Evolutionary conservation across 2,113 vertebrate species (phyloP).

Genomic region (Corvus cornix): DNA sequence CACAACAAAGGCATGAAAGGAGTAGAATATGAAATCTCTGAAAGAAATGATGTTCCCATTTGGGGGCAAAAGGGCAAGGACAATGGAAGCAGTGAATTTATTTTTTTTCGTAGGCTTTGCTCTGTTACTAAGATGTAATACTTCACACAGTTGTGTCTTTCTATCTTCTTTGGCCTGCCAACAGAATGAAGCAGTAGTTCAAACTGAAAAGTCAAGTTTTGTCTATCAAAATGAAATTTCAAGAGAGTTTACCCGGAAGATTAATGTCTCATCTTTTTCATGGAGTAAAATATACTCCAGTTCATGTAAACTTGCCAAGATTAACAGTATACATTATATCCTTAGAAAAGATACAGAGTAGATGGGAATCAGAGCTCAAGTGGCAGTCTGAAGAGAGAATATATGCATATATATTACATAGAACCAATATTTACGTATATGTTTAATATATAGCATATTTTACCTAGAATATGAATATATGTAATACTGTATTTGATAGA

Average conservation of each 20-base stretch:
- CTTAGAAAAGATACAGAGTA: neutral
- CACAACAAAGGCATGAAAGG: slow-evolving; percentile 18
- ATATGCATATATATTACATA: neutral
- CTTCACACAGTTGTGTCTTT: neutral
- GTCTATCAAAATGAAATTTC: neutral
- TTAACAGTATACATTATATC: neutral
- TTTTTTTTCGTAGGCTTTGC: neutral
- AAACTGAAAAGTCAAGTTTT: slow-evolving; percentile 25
- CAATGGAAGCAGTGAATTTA: neutral
- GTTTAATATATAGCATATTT: neutral
- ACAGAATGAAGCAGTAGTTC: neutral
- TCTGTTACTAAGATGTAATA: neutral
- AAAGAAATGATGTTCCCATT: slow-evolving; percentile 27
- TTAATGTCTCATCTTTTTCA: neutral
- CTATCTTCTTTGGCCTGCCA: neutral
- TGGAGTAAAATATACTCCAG: neutral
- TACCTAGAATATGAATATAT: neutral
- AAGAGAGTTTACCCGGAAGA: neutral
- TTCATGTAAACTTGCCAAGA: neutral
- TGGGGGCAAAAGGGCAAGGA: slow-evolving; percentile 14
- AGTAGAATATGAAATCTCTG: slow-evolving; percentile 22
- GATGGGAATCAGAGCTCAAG: neutral
- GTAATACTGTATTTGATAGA: neutral
- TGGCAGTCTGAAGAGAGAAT: neutral
- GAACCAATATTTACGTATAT: neutral